Evolutionary conservation across 1,140 invertebrate species (phyloP).

Genomic region (Drosophila chauvacae): DNA sequence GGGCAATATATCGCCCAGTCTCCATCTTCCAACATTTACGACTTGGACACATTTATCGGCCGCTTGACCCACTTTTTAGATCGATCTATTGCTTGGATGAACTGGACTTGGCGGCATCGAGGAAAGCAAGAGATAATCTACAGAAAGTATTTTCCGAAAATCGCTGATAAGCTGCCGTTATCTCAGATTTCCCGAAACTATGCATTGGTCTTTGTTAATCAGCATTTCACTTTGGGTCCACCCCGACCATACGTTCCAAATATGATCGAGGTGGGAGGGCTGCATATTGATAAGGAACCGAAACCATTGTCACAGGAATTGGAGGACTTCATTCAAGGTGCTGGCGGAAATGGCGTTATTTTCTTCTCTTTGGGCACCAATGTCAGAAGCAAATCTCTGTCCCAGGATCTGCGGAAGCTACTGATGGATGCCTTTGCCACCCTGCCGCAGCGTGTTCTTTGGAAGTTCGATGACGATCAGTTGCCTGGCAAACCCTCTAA

Average conservation of each 20-base stretch:
- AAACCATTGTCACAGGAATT: slow-evolving; percentile 67
- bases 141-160: slow-evolving; percentile 62
- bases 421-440: slow-evolving; percentile 38
- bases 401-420: slow-evolving; percentile 77
- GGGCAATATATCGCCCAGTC: slow-evolving; percentile 28
- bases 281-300: slow-evolving; percentile 85
- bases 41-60: slow-evolving; percentile 1
- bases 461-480: slow-evolving; percentile 85
- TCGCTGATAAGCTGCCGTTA: slow-evolving; percentile 22
- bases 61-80: slow-evolving; percentile 11
- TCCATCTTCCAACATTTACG: slow-evolving; percentile 1
- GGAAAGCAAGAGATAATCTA: slow-evolving; percentile 70
- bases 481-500: slow-evolving; percentile 85
- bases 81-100: slow-evolving; percentile 44
- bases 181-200: slow-evolving; percentile 49
- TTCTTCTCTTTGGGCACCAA: slow-evolving; percentile 86
- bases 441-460: slow-evolving; percentile 84
- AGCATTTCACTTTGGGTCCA: slow-evolving; percentile 67
- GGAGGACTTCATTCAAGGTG: slow-evolving; percentile 86
- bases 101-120: slow-evolving; percentile 62
- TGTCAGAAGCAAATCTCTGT: slow-evolving; percentile 85
- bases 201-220: slow-evolving; percentile 68
- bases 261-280: slow-evolving; percentile 85
- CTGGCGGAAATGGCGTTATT: slow-evolving; percentile 85
- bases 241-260: slow-evolving; percentile 72